Conservation (phyloP, 2,113 vertebrate species). For the Delphinapterus leucas region DNA sequence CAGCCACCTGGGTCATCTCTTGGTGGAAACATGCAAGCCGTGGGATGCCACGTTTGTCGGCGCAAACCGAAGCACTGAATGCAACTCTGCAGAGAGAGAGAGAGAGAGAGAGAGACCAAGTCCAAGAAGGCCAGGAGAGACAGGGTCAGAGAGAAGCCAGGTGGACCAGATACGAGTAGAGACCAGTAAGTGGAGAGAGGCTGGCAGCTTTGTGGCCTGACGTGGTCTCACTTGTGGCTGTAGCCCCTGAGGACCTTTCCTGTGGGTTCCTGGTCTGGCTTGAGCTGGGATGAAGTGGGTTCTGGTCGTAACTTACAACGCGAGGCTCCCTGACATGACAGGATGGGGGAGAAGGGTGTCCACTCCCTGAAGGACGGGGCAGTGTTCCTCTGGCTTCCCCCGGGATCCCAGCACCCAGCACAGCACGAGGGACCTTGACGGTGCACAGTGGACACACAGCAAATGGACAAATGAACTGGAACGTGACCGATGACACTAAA, state of each 20-base stretch:
- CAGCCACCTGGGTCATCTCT: neutral
- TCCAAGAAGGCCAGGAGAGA: neutral
- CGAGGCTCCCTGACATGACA: neutral
- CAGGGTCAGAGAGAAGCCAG: neutral
- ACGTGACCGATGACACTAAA: rapidly evolving
- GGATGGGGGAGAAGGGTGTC: neutral
- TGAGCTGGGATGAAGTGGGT: neutral
- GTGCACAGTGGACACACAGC: rapidly evolving
- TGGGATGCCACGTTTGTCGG: neutral
- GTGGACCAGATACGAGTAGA: neutral
- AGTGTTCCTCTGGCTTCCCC: neutral
- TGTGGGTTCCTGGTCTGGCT: neutral
- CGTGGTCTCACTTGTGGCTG: neutral
- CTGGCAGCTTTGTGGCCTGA: neutral
- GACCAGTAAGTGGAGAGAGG: neutral
- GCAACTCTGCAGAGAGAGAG: neutral
- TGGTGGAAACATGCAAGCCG: neutral
- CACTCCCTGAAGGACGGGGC: neutral
- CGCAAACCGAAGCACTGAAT: neutral
- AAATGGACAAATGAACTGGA: neutral
- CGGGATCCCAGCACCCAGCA: neutral
- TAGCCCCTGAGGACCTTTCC: neutral
- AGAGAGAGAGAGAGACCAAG: neutral
- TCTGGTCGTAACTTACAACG: neutral
- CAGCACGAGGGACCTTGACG: neutral